Base-by-base conservation (phyloP, 2,888 invertebrate species). In the Tachina fera region DNA sequence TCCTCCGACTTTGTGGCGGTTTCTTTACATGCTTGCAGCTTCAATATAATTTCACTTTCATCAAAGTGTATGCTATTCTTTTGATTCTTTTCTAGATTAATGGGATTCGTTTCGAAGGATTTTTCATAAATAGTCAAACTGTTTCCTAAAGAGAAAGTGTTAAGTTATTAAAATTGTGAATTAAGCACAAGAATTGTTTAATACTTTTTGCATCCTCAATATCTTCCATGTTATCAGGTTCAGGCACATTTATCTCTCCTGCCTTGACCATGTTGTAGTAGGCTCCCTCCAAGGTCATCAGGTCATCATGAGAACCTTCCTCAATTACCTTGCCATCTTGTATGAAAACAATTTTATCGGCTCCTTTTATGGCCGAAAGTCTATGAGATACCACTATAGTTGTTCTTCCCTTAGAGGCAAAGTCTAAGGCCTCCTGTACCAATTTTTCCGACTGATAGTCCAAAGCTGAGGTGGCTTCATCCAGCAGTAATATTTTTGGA, bases 381-480 rank as follows among this genome's bases (percentile, higher is more conserved):
- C 96, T 93, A 93, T 96, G 96, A 87, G 96, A 96, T 79, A 96
- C 96, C 90, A 96, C 95, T 77, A 96, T 93, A 80, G 96, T 96
- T 84, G 96, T 96, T 68, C 96, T 93, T 3, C 96, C 96, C 88
- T 95, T 94, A 14, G 96, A 94, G 0, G 97, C 97, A 19, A 94
- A 93, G 90, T 97, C 97, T 88, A 97, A 91, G 0, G 97, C 97
- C 60, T 95, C 95, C 91, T 97, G 97, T 1, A 97, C 97, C 77
- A 95, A 95, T 11, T 95, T 95, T 91, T 97, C 97, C 85, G 96
- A 96, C 88, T 96, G 95, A 9, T 96, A 95, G 91, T 97, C 97
- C 87, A 97, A 93, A 0, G 97, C 97, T 0, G 97, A 97, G 0
- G 97, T 97, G 0, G 97, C 97, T 91, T 97, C 97, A 89, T 97